Evolutionary conservation across 1,140 invertebrate species (phyloP).

Genomic region (Heliconius melpomene): DNA sequence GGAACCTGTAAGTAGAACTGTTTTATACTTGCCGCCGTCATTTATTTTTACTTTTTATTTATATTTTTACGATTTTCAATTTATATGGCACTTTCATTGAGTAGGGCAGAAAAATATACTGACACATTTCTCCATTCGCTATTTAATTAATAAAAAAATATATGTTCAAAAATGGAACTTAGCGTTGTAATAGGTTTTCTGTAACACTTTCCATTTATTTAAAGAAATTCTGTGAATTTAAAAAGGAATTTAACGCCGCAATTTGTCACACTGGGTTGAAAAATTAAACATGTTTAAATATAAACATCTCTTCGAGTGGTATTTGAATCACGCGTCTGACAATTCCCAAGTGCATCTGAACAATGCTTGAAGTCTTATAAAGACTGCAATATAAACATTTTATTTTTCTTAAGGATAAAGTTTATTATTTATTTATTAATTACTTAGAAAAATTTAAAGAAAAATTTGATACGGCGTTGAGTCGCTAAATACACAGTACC

Average conservation of each 20-base stretch:
- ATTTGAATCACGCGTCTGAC: constrained; percentile 3
- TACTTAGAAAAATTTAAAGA: too few relatives aligned
- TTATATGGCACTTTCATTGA: neutral
- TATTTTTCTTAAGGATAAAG: neutral
- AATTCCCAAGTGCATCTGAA: neutral
- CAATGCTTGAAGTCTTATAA: neutral
- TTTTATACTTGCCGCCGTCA: neutral
- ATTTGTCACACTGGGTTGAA: neutral
- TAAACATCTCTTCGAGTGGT: neutral
- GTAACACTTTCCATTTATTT: neutral
- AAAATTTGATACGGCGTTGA: neutral
- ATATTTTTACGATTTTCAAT: neutral
- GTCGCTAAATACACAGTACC: neutral
- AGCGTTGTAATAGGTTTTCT: too few relatives aligned
- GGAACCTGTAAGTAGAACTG: constrained; percentile 10
- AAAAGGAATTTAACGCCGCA: neutral
- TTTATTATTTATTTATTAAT: neutral
- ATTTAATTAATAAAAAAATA: too few relatives aligned
- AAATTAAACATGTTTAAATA: constrained; percentile 1
- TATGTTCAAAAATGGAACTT: too few relatives aligned
- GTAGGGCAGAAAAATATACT: neutral
- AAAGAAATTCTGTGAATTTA: neutral
- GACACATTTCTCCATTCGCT: too few relatives aligned
- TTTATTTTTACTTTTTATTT: constrained; percentile 2
- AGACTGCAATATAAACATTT: neutral